Conservation (phyloP, 2,888 invertebrate genomes). For the Dendrolimus houi region DNA sequence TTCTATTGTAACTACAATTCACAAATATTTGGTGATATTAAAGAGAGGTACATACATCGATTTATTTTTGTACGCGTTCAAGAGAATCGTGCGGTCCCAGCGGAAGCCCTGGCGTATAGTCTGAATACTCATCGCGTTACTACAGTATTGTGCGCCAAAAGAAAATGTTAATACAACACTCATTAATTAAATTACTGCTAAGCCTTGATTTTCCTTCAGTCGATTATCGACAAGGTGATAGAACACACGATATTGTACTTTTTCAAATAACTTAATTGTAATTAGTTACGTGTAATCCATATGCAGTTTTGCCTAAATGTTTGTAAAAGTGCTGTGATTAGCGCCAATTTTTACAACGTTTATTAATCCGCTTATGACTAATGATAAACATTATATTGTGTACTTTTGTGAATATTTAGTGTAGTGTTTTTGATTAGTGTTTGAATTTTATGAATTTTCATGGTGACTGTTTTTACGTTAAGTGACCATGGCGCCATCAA, state of each 20-base stretch:
- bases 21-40: too few relatives aligned
- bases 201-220: constrained; percentile 66
- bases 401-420: constrained; percentile 4
- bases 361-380: not conserved
- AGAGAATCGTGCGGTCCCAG: constrained; percentile 37
- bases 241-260: constrained; percentile 35
- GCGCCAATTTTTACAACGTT: not conserved
- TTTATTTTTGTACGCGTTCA: constrained; percentile 21
- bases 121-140: constrained; percentile 54
- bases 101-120: constrained; percentile 45
- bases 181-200: constrained; percentile 59
- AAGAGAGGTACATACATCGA: too few relatives aligned
- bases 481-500: constrained; percentile 76
- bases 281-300: not conserved
- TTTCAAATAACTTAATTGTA: not conserved
- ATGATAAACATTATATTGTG: not conserved
- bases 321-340: not conserved
- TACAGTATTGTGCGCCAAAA: constrained; percentile 61
- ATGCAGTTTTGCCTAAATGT: not conserved
- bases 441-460: constrained; percentile 62
- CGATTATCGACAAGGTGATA: constrained; percentile 40
- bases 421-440: constrained; percentile 19
- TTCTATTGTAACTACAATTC: too few relatives aligned
- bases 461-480: constrained; percentile 82
- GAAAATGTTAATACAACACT: constrained; percentile 67